A percentile compares a stretch with the other conserved stretches of the same genome.
These are phyloP conservation scores for Rattus rattus DNA, from an alignment of 2,113 vertebrate species.

Conservation along the genomic window DNA sequence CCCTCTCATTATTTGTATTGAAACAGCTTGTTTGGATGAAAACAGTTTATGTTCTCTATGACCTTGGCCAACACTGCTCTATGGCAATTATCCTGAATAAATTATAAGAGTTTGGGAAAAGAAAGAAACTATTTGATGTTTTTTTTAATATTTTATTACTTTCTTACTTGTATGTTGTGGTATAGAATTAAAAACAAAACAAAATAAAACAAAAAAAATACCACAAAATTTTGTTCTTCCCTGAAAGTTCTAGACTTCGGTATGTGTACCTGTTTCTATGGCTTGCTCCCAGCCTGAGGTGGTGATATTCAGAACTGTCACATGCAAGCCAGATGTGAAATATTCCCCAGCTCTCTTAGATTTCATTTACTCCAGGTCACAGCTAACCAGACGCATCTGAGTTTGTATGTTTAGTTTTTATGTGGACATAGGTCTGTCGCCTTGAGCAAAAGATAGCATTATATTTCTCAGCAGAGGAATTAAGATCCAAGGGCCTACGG, in stretches of 20 bases:
- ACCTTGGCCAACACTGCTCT: constrained; percentile 9
- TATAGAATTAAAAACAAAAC: not conserved
- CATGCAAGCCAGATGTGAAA: constrained; percentile 22
- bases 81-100: not conserved
- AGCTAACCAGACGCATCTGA: constrained; percentile 50
- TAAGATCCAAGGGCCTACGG: not conserved
- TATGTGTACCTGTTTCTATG: not conserved
- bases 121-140: not conserved
- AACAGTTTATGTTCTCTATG: not conserved
- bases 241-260: not conserved
- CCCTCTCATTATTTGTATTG: not conserved
- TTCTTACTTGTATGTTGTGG: not conserved
- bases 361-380: constrained; percentile 64
- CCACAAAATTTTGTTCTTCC: not conserved
- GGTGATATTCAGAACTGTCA: not conserved
- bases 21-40: constrained; percentile 31
- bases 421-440: not conserved
- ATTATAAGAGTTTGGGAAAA: not conserved
- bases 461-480: constrained; percentile 52
- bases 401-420: constrained; percentile 31
- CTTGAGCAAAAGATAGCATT: constrained; percentile 64
- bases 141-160: constrained; percentile 28
- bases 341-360: not conserved
- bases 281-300: not conserved
- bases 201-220: not conserved